phyloP scores from a whole-genome alignment of 2,797 vertebrate species.

The Holocentrus rufus region DNA sequence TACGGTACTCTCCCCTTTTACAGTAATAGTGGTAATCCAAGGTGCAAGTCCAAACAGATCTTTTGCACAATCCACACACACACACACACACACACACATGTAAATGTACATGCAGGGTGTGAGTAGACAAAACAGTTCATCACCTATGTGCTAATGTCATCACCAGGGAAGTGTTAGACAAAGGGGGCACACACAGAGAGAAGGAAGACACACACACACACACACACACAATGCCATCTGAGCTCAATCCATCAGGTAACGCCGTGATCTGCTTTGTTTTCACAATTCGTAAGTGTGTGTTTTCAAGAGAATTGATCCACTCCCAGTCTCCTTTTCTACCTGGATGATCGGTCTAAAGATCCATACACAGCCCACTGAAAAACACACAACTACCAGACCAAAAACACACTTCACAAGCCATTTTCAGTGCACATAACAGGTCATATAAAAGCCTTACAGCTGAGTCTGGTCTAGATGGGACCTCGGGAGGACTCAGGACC shows the following conservation, averaged over 20 bases:
- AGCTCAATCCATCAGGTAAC: not conserved
- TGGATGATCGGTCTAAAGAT: not conserved
- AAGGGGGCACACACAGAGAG: not conserved
- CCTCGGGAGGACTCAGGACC: conserved; percentile 1
- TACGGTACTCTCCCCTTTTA: conserved; percentile 60
- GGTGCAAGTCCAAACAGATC: conserved; percentile 77
- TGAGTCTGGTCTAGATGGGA: not conserved
- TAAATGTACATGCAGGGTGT: conserved; percentile 40
- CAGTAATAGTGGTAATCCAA: conserved; percentile 58
- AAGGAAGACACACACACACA: conserved; percentile 1
- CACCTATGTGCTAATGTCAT: conserved; percentile 44
- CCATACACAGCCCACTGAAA: too few relatives aligned
- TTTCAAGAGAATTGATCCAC: too few relatives aligned
- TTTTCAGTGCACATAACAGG: not conserved
- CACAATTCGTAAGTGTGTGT: too few relatives aligned
- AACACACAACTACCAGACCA: not conserved
- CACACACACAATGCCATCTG: not conserved
- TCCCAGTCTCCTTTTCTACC: not conserved
- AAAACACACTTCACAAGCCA: not conserved
- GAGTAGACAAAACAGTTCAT: conserved; percentile 15
- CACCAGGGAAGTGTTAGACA: not conserved
- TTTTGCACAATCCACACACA: conserved; percentile 47
- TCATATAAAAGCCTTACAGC: not conserved
- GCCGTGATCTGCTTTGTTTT: too few relatives aligned
- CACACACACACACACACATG: conserved; percentile 48